Evolutionary conservation across 2,797 vertebrate species (phyloP).

Genomic region (Fistularia tabacaria): DNA sequence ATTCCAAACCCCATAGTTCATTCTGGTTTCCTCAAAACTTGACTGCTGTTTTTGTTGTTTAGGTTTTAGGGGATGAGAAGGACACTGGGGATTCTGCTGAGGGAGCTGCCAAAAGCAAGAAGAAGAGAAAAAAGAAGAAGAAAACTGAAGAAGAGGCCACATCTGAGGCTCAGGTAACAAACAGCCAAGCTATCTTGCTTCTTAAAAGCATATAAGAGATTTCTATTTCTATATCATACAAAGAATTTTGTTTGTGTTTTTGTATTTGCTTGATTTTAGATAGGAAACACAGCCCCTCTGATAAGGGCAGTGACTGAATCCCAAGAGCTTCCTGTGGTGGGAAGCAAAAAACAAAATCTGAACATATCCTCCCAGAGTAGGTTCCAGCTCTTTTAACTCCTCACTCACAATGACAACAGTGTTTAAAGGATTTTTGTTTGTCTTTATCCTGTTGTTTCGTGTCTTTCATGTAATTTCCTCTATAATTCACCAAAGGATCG

Average conservation of each 20-base stretch:
- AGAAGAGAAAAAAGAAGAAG: slow-evolving; percentile 96
- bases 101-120: slow-evolving; percentile 84
- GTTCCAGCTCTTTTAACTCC: slow-evolving; percentile 44
- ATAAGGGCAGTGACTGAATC: slow-evolving; percentile 14
- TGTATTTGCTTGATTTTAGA: slow-evolving; percentile 25
- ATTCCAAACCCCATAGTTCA: no score
- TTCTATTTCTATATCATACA: no score
- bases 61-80: slow-evolving; percentile 87
- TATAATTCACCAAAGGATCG: no score
- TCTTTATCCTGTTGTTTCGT: background rate
- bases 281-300: slow-evolving; percentile 35
- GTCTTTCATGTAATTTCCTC: background rate
- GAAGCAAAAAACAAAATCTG: slow-evolving; percentile 80
- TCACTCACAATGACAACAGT: background rate
- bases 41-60: slow-evolving; percentile 4
- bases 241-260: background rate
- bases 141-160: slow-evolving; percentile 80
- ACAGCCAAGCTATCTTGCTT: background rate
- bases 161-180: slow-evolving; percentile 72
- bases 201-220: no score
- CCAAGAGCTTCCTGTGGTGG: slow-evolving; percentile 70
- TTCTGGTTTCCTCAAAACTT: no score
- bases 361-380: slow-evolving; percentile 84
- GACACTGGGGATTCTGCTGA: slow-evolving; percentile 77
- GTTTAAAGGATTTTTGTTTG: background rate